phyloP scores from a whole-genome alignment of 2,113 vertebrate genomes.

The Sigmodon hispidus region DNA sequence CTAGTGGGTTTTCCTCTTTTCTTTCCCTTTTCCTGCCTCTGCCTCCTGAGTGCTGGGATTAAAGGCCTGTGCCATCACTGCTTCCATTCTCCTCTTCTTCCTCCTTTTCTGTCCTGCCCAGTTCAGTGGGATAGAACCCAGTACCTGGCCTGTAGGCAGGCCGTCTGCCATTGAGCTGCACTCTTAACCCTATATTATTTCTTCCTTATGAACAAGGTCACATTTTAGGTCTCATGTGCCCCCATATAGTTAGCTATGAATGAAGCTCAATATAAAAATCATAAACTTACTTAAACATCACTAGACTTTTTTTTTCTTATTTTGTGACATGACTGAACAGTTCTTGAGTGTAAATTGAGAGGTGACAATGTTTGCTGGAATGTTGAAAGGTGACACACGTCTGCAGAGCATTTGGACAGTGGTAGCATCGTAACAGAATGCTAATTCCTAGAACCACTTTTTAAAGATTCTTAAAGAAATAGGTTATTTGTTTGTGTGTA shows the following conservation, averaged over 20 bases:
- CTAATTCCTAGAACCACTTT: conserved; percentile 1
- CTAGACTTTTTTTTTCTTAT: background rate
- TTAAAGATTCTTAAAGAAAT: background rate
- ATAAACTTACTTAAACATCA: background rate
- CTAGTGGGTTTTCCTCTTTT: background rate
- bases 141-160: background rate
- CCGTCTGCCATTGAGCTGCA: too few relatives aligned
- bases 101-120: background rate
- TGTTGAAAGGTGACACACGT: background rate
- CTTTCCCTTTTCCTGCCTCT: background rate
- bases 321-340: background rate
- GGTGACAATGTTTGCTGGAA: background rate
- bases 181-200: background rate
- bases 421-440: background rate
- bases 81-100: background rate
- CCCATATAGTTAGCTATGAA: background rate
- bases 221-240: background rate
- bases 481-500: too few relatives aligned
- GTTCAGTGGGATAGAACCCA: background rate
- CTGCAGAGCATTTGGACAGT: background rate
- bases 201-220: background rate
- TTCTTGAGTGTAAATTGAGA: background rate
- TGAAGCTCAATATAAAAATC: background rate
- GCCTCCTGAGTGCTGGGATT: background rate
- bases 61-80: background rate